Evolutionary conservation across 2,797 vertebrate genomes (phyloP).

Genomic region (Gallinago solitaria): DNA sequence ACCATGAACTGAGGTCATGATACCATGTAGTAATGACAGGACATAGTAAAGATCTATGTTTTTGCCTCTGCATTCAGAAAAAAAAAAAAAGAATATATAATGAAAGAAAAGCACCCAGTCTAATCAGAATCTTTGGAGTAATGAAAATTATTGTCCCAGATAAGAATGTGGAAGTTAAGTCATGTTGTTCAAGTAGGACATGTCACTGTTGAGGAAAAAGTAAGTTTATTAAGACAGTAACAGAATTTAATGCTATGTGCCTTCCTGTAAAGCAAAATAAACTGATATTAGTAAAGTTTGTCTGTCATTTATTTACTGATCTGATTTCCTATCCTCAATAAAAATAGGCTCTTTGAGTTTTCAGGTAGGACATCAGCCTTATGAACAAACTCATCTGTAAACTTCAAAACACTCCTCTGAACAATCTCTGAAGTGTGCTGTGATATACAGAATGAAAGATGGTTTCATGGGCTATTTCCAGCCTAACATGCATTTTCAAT

Average conservation of each 20-base stretch:
- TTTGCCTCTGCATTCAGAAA: neutral
- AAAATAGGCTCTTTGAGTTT: neutral
- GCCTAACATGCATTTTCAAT: neutral
- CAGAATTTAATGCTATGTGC: neutral
- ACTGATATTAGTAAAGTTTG: neutral
- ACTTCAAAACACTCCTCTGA: neutral
- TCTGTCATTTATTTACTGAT: neutral
- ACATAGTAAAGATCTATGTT: neutral
- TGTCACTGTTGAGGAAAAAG: neutral
- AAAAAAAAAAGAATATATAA: neutral
- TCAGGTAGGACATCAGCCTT: neutral
- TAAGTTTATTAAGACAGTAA: neutral
- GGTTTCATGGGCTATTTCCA: conserved; percentile 22
- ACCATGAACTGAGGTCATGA: neutral
- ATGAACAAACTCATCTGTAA: neutral
- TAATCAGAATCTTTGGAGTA: neutral
- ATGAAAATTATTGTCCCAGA: neutral
- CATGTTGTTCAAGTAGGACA: neutral
- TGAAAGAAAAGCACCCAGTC: neutral
- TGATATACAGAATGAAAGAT: neutral
- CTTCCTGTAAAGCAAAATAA: neutral
- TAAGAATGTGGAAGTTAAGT: neutral
- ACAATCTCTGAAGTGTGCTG: neutral
- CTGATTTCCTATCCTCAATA: neutral
- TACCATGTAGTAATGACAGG: neutral